Evolutionary conservation across 2,888 invertebrate genomes (phyloP), one percentile per base, ranked within the genome.

Genomic region (Habrosyne pyritoides): DNA sequence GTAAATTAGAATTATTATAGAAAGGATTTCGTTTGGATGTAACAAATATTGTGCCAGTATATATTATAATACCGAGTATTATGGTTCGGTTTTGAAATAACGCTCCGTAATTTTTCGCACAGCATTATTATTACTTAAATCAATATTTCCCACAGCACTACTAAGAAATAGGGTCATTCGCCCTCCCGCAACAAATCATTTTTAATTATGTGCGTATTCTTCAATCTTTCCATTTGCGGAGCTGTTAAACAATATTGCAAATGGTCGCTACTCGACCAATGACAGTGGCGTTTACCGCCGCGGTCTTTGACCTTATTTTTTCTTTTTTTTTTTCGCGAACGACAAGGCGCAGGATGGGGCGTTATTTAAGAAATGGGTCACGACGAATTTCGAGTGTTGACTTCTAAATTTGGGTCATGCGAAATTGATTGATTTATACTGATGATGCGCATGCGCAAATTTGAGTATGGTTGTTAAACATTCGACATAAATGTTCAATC

Each of bases 121-220:
- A 8, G 8, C n/a, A 18, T 18, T 42, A 1, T 42, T 42, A 42
- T 18, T 8, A n/a, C 2, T 5, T 7, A 24, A 24, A 42, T 18
- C n/a, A 7, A 4, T 8, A 18, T 42, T 42, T 8, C 14, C 52
- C 59, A 57, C 87, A 81, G 52, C 89, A 80, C 88, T 89, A 84
- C 30, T 22, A 62, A 77, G 75, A 77, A 86, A 83, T 83, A 87
- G 80, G 90, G 89, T 87, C 89, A 86, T 87, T 89, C 85, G 83
- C 91, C 91, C 83, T 83, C 86, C 63, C 69, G 71, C 79, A 77
- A 86, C 88, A 89, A 90, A 86, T 89, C 88, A 90, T 89, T 91
- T 91, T 91, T 91, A 91, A 91, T 91, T 91, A 76, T 90, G 83
- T 87, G 81, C 76, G 79, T 83, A 84, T 84, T 82, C 83, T 84